phyloP scores from a whole-genome alignment of 2,113 vertebrate species.

The Ptilorrhoa leucosticta region DNA sequence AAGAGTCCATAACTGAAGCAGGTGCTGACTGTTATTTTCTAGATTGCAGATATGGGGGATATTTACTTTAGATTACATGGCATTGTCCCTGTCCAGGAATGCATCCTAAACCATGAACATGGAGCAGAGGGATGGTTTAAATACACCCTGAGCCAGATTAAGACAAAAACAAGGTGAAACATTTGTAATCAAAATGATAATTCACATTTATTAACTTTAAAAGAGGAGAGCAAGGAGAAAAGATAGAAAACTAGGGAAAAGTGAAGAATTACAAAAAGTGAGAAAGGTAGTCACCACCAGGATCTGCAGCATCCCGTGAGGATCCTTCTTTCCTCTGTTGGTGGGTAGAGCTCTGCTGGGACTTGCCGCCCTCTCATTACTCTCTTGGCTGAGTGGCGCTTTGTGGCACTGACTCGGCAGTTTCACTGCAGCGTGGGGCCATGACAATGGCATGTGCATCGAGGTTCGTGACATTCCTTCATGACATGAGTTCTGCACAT shows the following conservation, averaged over 20 bases:
- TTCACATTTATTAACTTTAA: not conserved
- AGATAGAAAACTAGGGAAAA: not conserved
- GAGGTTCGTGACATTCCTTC: accelerated
- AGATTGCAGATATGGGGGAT: not conserved
- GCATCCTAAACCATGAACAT: not conserved
- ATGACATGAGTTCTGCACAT: not conserved
- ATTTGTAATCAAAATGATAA: not conserved
- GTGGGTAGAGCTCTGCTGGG: not conserved
- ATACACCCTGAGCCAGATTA: not conserved
- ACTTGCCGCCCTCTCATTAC: accelerated
- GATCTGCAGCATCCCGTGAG: too few species aligned
- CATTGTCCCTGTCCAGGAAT: not conserved
- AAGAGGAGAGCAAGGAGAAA: not conserved
- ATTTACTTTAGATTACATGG: not conserved
- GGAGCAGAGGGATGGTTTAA: not conserved
- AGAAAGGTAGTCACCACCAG: not conserved
- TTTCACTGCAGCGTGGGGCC: too few species aligned
- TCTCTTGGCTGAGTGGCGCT: accelerated
- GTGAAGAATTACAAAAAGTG: not conserved
- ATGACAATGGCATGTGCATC: accelerated
- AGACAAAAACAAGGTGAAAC: not conserved
- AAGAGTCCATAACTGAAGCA: not conserved
- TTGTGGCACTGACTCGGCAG: not conserved
- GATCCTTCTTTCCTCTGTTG: not conserved
- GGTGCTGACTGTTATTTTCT: not conserved